phyloP scores from a whole-genome alignment of 2,888 invertebrate species.

The Drosophila subsilvestris region DNA sequence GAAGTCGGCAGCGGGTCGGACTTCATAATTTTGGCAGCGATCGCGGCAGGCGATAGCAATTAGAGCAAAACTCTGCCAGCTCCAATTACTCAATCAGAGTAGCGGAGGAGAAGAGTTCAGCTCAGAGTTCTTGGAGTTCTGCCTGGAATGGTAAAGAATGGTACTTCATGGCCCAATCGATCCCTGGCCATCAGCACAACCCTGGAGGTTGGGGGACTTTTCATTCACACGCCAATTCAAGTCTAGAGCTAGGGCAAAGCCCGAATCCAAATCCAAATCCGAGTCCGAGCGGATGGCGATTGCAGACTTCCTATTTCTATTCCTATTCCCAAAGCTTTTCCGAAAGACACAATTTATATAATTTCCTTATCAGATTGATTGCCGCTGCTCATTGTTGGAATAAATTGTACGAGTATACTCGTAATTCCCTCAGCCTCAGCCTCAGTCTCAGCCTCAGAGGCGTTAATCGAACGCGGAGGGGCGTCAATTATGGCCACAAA shows the following conservation, averaged over 20 bases:
- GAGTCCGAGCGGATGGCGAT: constrained; percentile 57
- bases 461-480: constrained; percentile 60
- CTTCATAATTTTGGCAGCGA: constrained; percentile 61
- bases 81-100: constrained; percentile 64
- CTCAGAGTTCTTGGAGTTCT: neutral
- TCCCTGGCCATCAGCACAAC: constrained; percentile 41
- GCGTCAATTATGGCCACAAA: constrained; percentile 67
- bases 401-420: constrained; percentile 54
- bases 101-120: neutral
- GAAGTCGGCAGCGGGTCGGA: constrained; percentile 30
- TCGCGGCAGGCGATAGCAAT: constrained; percentile 62
- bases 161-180: constrained; percentile 54
- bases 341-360: constrained; percentile 70
- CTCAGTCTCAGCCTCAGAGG: constrained; percentile 24
- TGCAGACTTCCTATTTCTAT: constrained; percentile 64
- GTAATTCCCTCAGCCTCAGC: constrained; percentile 60
- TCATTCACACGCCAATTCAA: constrained; percentile 61
- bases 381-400: constrained; percentile 57
- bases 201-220: constrained; percentile 32
- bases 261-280: constrained; percentile 4
- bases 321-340: constrained; percentile 52
- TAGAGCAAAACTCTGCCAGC: constrained; percentile 55
- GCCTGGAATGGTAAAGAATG: constrained; percentile 1
- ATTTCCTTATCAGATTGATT: constrained; percentile 68
- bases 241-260: constrained; percentile 15